Conservation (phyloP, 2,797 vertebrate genomes). For the Streptopelia turtur region DNA sequence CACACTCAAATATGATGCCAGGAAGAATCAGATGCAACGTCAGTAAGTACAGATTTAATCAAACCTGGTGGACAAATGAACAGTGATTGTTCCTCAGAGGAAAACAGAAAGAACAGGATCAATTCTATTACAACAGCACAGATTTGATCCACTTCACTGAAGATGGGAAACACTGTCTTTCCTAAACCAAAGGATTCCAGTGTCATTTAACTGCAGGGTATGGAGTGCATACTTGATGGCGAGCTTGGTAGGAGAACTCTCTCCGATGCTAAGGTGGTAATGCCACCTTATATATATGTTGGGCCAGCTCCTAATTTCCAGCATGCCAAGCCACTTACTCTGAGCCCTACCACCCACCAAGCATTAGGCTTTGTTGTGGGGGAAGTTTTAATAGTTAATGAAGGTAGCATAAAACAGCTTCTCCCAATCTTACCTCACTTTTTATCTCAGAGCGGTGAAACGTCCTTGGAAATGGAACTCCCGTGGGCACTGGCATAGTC, state of each 20-base stretch:
- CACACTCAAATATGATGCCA: not conserved
- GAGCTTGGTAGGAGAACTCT: not conserved
- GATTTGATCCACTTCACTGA: not conserved
- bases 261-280: not conserved
- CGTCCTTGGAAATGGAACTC: conserved; percentile 88
- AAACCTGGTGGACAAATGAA: not conserved
- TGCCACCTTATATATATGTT: not conserved
- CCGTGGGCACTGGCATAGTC: conserved; percentile 84
- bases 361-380: not conserved
- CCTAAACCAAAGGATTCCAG: not conserved
- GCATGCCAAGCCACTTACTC: not conserved
- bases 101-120: not conserved
- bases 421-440: conserved; percentile 74
- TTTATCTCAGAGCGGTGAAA: conserved; percentile 86
- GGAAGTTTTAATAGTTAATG: not conserved
- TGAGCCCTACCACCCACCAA: not conserved
- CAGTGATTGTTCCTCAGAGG: not conserved
- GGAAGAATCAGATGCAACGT: not conserved
- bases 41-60: not conserved
- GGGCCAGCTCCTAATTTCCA: not conserved
- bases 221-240: not conserved
- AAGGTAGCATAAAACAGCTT: not conserved
- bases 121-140: not conserved
- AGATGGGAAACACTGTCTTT: not conserved
- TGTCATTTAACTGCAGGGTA: not conserved